Conservation (phyloP, 2,797 vertebrate species). For the Characodon lateralis region DNA sequence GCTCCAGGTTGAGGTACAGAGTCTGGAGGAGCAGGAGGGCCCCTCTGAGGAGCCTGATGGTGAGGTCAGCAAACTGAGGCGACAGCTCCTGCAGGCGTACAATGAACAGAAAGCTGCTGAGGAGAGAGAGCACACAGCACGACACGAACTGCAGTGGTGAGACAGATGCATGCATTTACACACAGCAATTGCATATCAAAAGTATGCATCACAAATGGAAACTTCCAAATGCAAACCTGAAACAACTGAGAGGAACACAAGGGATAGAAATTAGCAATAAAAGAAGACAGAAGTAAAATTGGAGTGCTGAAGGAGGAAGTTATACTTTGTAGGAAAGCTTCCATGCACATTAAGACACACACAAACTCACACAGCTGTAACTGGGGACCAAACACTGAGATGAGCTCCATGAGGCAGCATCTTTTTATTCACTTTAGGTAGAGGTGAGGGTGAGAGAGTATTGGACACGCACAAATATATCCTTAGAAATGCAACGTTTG, state of each 20-base stretch:
- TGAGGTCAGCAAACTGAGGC: conserved; percentile 85
- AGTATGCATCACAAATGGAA: neutral
- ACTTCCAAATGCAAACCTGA: conserved; percentile 4
- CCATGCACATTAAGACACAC: neutral
- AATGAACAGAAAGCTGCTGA: conserved; percentile 83
- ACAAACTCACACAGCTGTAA: conserved; percentile 13
- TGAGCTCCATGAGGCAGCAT: conserved; percentile 42
- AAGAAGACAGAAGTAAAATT: conserved; percentile 47
- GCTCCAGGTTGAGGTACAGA: conserved; percentile 79
- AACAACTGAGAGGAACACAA: conserved; percentile 5
- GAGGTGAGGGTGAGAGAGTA: conserved; percentile 49
- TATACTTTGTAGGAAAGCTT: conserved; percentile 3
- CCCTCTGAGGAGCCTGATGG: conserved; percentile 80
- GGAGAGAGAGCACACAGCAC: conserved; percentile 82
- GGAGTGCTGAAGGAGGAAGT: conserved; percentile 21
- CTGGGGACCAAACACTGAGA: conserved; percentile 31
- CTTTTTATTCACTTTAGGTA: conserved; percentile 44
- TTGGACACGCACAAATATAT: conserved; percentile 17
- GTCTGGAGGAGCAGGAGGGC: conserved; percentile 76
- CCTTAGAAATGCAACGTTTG: conserved; percentile 10
- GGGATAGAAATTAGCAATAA: conserved; percentile 1
- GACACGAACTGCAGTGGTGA: conserved; percentile 87
- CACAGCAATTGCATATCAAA: neutral
- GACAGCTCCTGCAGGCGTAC: conserved; percentile 85
- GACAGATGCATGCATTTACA: conserved; percentile 34